Evolutionary conservation across 2,797 vertebrate species (phyloP), one percentile per base, ranked within the genome.

Genomic region (Borostomias antarcticus): DNA sequence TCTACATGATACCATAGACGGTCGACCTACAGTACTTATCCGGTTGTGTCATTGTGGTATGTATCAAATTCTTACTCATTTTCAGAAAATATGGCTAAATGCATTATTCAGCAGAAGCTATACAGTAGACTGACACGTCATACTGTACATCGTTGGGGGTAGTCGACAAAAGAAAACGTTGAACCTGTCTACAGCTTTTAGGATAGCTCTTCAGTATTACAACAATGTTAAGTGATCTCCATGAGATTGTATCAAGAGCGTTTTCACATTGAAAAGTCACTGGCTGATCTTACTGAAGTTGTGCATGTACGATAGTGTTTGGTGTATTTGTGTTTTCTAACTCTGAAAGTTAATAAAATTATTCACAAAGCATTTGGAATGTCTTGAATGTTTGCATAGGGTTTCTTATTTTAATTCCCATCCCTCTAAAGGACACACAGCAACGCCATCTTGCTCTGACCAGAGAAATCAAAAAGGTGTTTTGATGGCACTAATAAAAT

Each of bases 181-280:
- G 5, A 13, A 45, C 4, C 40, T 45, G 40, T 45, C 40, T 15
- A 17, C 15, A 5, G 84, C 89, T 86, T 92, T 91, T 88, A 74
- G 88, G 84, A 86, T 71, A 78, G 79, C 83, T 87, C 84, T 81
- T 86, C 81, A 74, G 82, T 84, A 84, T 85, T 87, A 70, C 57
- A 65, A 85, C 77, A 66, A 80, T 81, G 82, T 87, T 75, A 25
- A 67, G 75, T 91, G 93, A 95, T 96, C 95, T 96, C 95, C 62
- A 76, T 95, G 95, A 96, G 95, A 96, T 96, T 79, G 82, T 85
- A 85, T 84, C 87, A 86, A 70, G 89, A 86, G 72, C 43, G 75
- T 92, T 98, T 98, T 98, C 96, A 98, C 93, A 96, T 97, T 98
- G 96, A 96, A 98, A 98, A 93, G 94, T 88, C 86, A 86, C 82